phyloP scores from a whole-genome alignment of 2,888 invertebrate genomes.

The Lymantria dispar region DNA sequence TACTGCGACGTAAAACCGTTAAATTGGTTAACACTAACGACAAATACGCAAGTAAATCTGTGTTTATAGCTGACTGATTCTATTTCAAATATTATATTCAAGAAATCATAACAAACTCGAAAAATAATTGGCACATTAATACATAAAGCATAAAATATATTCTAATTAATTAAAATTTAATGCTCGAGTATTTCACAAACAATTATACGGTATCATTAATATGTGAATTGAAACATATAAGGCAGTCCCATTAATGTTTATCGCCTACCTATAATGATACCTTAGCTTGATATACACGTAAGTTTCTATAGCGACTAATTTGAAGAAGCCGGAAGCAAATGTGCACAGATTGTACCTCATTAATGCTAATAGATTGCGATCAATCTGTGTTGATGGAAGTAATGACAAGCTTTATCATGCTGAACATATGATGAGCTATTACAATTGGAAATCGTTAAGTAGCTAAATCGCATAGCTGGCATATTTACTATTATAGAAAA shows the following conservation, averaged over 20 bases:
- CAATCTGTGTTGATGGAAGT: slow-evolving; percentile 67
- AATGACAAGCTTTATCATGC: slow-evolving; percentile 52
- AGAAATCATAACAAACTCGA: neutral
- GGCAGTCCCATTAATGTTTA: slow-evolving; percentile 6
- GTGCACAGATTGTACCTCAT: slow-evolving; percentile 63
- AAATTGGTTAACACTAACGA: too few relatives aligned
- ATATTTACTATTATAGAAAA: too few relatives aligned
- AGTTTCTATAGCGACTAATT: slow-evolving; percentile 37
- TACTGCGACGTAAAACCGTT: too few relatives aligned
- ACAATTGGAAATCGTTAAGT: slow-evolving; percentile 1
- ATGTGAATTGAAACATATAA: neutral
- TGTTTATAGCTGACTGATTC: too few relatives aligned
- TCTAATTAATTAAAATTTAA: neutral
- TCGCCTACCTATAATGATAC: neutral
- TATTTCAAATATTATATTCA: neutral
- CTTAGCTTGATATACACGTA: slow-evolving; percentile 2
- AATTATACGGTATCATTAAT: slow-evolving; percentile 18
- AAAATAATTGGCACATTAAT: neutral
- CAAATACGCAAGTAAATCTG: too few relatives aligned
- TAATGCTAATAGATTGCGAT: slow-evolving; percentile 65
- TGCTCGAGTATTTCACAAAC: slow-evolving; percentile 8
- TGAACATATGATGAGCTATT: slow-evolving; percentile 35
- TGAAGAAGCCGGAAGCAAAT: slow-evolving; percentile 49
- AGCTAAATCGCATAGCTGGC: neutral
- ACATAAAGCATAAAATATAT: neutral